These are phyloP conservation scores for Drosophila vallismaia DNA, from an alignment of 2,888 invertebrate genomes.

Conservation along the genomic window DNA sequence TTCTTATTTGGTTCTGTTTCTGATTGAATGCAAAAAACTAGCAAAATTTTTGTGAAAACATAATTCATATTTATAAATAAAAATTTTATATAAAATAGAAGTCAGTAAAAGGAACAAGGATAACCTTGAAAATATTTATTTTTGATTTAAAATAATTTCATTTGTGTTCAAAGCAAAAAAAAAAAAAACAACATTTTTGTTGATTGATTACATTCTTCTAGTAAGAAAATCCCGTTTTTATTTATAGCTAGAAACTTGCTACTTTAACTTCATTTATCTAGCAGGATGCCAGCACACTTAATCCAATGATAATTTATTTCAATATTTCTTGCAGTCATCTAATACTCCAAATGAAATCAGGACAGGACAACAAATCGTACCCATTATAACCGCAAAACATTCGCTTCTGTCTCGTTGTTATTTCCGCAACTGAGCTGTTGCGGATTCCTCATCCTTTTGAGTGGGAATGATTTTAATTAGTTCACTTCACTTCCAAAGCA, in stretches of 20 bases:
- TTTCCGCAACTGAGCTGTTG: conserved; percentile 58
- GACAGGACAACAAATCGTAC: conserved; percentile 53
- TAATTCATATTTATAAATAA: conserved; percentile 1
- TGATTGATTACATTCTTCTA: too few species aligned
- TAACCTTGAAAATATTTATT: neutral
- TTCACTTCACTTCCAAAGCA: conserved; percentile 20
- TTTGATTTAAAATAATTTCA: neutral
- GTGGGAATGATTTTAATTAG: conserved; percentile 63
- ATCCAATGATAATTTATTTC: conserved; percentile 55
- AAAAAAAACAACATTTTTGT: too few species aligned
- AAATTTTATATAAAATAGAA: neutral
- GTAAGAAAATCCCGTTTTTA: neutral
- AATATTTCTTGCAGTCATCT: conserved; percentile 57
- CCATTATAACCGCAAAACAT: conserved; percentile 54
- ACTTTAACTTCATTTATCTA: neutral
- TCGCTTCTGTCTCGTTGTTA: conserved; percentile 19
- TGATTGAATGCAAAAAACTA: neutral
- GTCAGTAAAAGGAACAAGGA: neutral
- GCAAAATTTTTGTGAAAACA: conserved; percentile 8
- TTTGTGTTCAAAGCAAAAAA: neutral
- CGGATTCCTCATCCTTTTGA: conserved; percentile 64
- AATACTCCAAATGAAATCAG: conserved; percentile 41
- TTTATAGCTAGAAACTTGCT: neutral
- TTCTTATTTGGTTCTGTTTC: conserved; percentile 2
- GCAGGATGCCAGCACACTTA: neutral